Base-by-base conservation (phyloP, 2,888 invertebrate genomes). In the Volucella inanis region DNA sequence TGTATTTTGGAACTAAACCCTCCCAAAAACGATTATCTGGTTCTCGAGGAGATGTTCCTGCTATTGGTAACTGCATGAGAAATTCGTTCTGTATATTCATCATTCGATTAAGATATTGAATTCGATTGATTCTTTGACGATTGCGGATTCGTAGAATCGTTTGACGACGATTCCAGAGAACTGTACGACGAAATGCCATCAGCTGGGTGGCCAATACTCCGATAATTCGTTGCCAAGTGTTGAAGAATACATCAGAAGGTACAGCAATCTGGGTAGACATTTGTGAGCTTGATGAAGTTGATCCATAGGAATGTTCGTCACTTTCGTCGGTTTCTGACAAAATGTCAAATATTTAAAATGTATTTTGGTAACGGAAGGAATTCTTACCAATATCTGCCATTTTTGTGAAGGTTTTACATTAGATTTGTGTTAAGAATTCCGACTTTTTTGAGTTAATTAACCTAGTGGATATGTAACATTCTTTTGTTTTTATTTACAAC, bases 101-200 rank as follows among this genome's bases (percentile, higher is more conserved):
- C 87, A 92, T 79, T 38, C 90, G 89, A 15, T 89, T 89, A 59
- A 91, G 79, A 47, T 90, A 92, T 49, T 90, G 89, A 39, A 89
- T 86, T 2, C 90, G 89, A 55, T 92, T 65, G 39, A 88, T 72
- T 6, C 87, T 79, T 4, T 90, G 88, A 0, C 90, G 88, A 11
- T 88, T 88, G 8, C 88, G 88, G 1, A 89, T 83, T 1, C 90
- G 88, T 39, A 90, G 89, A 59, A 89, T 89, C 0, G 88, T 78
- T 49, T 89, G 89, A 3, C 91, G 88, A 2, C 92, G 89, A 74
- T 88, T 89, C 45, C 88, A 88, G 8, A 91, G 82, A 11, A 91
- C 88, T 0, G 89, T 88, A 0, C 89, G 88, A 10, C 90, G 91
- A 47, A 91, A 88, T 31, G 90, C 89, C 12, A 88, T 88, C 3